Evolutionary conservation across 2,888 invertebrate species (phyloP).

Genomic region (Lutraria lutraria): DNA sequence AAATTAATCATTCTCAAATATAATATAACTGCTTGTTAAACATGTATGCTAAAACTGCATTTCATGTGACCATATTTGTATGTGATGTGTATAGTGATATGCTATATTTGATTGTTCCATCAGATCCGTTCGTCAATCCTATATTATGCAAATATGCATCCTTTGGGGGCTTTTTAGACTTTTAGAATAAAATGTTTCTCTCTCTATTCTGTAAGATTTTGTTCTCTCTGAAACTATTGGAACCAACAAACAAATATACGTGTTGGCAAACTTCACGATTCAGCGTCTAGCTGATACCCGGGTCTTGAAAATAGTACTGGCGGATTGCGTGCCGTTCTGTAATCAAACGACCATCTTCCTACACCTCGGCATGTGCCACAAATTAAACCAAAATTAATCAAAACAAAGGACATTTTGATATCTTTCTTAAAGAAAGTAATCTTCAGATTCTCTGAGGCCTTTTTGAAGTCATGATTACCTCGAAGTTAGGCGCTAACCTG

Average conservation of each 20-base stretch:
- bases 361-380: conserved; percentile 42
- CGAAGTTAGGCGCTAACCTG: not conserved
- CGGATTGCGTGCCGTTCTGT: conserved; percentile 34
- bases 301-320: not conserved
- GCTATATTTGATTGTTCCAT: too few relatives aligned
- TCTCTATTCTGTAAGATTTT: too few relatives aligned
- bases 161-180: too few relatives aligned
- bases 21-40: too few relatives aligned
- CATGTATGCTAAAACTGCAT: too few relatives aligned
- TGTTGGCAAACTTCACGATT: not conserved
- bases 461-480: conserved; percentile 29
- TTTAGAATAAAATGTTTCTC: too few relatives aligned
- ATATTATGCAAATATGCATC: too few relatives aligned
- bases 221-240: too few relatives aligned
- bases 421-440: conserved; percentile 49
- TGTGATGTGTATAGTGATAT: too few relatives aligned
- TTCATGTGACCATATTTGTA: too few relatives aligned
- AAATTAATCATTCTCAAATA: too few relatives aligned
- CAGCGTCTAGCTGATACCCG: not conserved
- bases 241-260: not conserved
- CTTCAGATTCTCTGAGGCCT: conserved; percentile 22
- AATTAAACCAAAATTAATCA: conserved; percentile 61
- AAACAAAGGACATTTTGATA: conserved; percentile 59
- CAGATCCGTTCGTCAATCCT: too few relatives aligned
- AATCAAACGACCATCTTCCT: conserved; percentile 36